Evolutionary conservation across 2,888 invertebrate genomes (phyloP).

Genomic region (Lapara coniferarum): DNA sequence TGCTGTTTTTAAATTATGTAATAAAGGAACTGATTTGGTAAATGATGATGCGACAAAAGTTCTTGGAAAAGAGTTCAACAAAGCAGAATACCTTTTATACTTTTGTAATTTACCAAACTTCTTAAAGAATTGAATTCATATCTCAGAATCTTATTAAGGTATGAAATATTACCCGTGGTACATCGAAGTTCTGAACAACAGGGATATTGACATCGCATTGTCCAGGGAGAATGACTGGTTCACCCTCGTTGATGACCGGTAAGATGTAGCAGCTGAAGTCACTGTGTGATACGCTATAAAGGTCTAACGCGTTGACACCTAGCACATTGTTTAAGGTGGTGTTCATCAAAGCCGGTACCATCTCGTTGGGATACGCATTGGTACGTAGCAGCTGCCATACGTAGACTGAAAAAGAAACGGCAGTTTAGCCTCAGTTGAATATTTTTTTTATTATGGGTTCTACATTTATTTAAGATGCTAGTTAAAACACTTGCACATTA

Average conservation of each 20-base stretch:
- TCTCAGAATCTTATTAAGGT: too few relatives aligned
- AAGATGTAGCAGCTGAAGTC: conserved; percentile 55
- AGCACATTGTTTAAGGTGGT: conserved; percentile 43
- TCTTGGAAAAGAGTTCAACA: neutral
- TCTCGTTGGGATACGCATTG: conserved; percentile 34
- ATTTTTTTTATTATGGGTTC: neutral
- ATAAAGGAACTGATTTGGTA: too few relatives aligned
- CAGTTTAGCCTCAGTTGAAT: neutral
- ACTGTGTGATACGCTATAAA: conserved; percentile 51
- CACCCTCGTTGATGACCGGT: conserved; percentile 55
- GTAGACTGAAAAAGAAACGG: conserved; percentile 53
- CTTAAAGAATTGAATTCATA: neutral
- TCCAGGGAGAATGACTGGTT: conserved; percentile 62
- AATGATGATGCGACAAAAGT: neutral
- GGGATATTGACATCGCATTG: conserved; percentile 55
- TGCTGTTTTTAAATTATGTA: too few relatives aligned
- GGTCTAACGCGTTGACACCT: conserved; percentile 41
- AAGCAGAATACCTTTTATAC: too few relatives aligned
- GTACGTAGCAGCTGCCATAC: conserved; percentile 61
- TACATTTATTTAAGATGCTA: too few relatives aligned
- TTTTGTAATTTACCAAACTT: neutral
- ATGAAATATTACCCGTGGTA: conserved; percentile 51
- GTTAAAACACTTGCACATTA: too few relatives aligned
- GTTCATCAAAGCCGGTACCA: conserved; percentile 49
- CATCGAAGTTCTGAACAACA: conserved; percentile 57